Evolutionary conservation across 2,888 invertebrate genomes (phyloP), one percentile per base, ranked within the genome.

Genomic region (Ophion ventricosus): DNA sequence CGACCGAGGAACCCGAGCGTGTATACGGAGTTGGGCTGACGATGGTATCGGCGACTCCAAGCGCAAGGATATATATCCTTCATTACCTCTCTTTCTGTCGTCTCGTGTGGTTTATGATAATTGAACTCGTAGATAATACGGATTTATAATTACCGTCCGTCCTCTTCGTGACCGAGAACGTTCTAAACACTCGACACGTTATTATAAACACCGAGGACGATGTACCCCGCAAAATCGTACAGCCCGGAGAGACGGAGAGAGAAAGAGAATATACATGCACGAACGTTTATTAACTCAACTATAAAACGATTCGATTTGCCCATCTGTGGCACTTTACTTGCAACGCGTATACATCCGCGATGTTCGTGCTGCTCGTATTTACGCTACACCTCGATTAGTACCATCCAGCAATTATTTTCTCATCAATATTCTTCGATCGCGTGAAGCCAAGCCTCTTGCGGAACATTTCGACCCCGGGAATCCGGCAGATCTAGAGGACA

Each of bases 121-220:
- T 85, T 85, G 84, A 85, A 81, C 80, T 81, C 78, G 72, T 83
- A 82, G 85, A 84, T 85, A 85, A 85, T 84, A 74, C 79, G 78
- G 75, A 85, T 85, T 85, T 85, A 84, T 85, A 85, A 85, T 85
- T 85, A 84, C 81, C 80, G 77, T 77, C 61, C 70, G 75, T 84
- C 75, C 69, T 63, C 69, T 63, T 54, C 81, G 77, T 81, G 84
- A 79, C 74, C 84, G 80, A 81, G 77, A 79, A 66, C 72, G 72
- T 66, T 78, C 84, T 81, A 84, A 81, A 78, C 74, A 84, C 59
- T 29, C 23, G 49, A 29, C 35, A 70, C 14, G 23, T 23, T 69
- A 54, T 72, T 49, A 66, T 35, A 17, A 10, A 26, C 61, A 35
- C 43, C 63, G 63, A 54, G 20, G 25, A 25, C 49, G 23, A 23